Evolutionary conservation across 2,797 vertebrate genomes (phyloP).

Genomic region (Jordanella pulchra): DNA sequence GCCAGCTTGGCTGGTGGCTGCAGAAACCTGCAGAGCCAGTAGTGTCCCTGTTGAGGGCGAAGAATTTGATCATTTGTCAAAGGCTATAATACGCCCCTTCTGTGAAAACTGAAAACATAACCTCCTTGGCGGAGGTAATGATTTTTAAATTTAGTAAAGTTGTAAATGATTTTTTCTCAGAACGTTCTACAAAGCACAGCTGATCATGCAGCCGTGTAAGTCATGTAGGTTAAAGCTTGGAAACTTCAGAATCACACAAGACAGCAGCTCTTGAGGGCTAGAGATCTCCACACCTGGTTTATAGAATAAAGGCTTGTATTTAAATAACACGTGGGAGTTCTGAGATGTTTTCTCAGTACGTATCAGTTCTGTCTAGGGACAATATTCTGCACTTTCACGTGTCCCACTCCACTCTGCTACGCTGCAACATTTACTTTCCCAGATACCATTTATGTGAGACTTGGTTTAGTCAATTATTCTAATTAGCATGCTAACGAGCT

Average conservation of each 20-base stretch:
- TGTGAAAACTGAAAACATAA: too few species aligned
- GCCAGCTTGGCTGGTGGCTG: too few species aligned
- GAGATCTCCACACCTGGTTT: not conserved
- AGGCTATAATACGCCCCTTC: too few species aligned
- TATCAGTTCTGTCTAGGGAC: not conserved
- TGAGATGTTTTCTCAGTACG: not conserved
- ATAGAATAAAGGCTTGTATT: not conserved
- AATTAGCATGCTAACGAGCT: conserved; percentile 73
- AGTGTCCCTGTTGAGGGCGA: too few species aligned
- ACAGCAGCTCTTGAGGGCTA: not conserved
- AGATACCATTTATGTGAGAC: conserved; percentile 52
- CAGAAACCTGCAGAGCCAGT: too few species aligned
- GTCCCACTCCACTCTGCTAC: conserved; percentile 8
- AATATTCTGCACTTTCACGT: conserved; percentile 8
- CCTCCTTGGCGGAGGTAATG: too few species aligned
- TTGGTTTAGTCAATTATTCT: conserved; percentile 67
- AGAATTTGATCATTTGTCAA: too few species aligned
- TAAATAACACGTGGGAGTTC: not conserved
- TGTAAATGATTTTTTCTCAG: too few species aligned
- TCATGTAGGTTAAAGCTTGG: not conserved
- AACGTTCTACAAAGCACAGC: not conserved
- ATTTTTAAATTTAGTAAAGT: too few species aligned
- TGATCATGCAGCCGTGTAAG: not conserved
- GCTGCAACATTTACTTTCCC: conserved; percentile 55
- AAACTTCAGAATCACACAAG: not conserved